Conservation (phyloP, 2,113 vertebrate genomes). For the Pseudolaguvia tuberculata region DNA sequence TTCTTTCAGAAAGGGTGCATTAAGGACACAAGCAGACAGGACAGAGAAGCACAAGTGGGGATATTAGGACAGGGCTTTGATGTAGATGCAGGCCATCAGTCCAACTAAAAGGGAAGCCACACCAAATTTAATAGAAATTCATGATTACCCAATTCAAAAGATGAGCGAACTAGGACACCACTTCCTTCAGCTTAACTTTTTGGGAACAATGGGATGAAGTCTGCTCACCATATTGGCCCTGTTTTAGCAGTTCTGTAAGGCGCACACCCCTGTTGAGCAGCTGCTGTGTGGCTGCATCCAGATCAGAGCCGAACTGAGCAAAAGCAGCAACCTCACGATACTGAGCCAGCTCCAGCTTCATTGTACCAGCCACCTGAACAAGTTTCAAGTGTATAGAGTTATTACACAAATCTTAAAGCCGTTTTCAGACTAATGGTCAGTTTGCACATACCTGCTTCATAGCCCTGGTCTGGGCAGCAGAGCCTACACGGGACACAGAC, state of each 20-base stretch:
- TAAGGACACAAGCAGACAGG: too few relatives aligned
- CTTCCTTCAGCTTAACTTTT: too few relatives aligned
- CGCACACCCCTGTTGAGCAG: constrained; percentile 91
- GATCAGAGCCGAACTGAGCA: constrained; percentile 94
- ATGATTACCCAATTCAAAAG: too few relatives aligned
- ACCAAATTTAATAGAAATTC: too few relatives aligned
- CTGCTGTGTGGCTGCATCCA: constrained; percentile 94
- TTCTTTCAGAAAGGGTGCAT: too few relatives aligned
- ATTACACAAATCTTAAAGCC: too few relatives aligned
- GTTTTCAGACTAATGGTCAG: constrained; percentile 36
- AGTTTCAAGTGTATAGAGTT: neutral
- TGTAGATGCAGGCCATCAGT: too few relatives aligned
- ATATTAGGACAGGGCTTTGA: too few relatives aligned
- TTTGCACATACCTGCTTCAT: constrained; percentile 84
- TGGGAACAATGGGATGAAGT: too few relatives aligned
- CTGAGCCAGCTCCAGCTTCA: constrained; percentile 97
- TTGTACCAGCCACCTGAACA: constrained; percentile 90
- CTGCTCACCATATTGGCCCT: constrained; percentile 92
- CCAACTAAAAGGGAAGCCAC: too few relatives aligned
- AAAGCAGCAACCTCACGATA: constrained; percentile 97
- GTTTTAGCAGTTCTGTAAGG: constrained; percentile 92
- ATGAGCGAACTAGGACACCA: too few relatives aligned
- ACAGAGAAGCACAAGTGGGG: too few relatives aligned
- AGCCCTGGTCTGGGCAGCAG: constrained; percentile 96
- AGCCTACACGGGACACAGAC: constrained; percentile 96